phyloP scores from a whole-genome alignment of 1,140 invertebrate genomes.

The Lasioglossum albipes region DNA sequence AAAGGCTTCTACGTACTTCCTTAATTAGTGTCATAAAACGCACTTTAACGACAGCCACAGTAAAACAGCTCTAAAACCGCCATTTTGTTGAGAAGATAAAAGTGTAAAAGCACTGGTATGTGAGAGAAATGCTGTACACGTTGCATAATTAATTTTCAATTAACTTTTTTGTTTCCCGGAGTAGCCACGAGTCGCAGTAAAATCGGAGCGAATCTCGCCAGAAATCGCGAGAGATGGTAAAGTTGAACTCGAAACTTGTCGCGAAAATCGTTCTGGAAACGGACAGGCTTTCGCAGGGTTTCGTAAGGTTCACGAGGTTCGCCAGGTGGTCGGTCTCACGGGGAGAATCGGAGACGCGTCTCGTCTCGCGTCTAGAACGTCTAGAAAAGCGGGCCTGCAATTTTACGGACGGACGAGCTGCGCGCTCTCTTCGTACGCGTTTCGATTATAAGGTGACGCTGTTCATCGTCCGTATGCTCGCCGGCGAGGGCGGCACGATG shows the following conservation, averaged over 20 bases:
- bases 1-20: no score
- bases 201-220: not conserved
- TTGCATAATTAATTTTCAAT: no score
- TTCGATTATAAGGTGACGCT: conserved; percentile 48
- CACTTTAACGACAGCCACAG: no score
- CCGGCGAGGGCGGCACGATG: no score
- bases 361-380: no score
- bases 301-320: conserved; percentile 12
- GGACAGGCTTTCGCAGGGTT: no score
- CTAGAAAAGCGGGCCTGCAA: conserved; percentile 29
- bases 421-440: conserved; percentile 4
- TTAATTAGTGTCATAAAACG: no score
- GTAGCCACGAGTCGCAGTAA: not conserved
- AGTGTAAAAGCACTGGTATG: no score
- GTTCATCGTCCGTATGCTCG: not conserved
- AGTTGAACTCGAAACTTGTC: conserved; percentile 40
- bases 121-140: no score
- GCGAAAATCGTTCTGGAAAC: conserved; percentile 45
- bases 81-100: no score
- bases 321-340: not conserved
- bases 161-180: no score
- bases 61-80: no score
- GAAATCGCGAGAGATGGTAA: conserved; percentile 42
- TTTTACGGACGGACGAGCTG: conserved; percentile 50
- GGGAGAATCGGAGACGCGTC: not conserved